A percentile compares a stretch with the other conserved stretches of the same genome.
Conservation (phyloP, 2,797 vertebrate genomes). For the Lateolabrax maculatus region DNA sequence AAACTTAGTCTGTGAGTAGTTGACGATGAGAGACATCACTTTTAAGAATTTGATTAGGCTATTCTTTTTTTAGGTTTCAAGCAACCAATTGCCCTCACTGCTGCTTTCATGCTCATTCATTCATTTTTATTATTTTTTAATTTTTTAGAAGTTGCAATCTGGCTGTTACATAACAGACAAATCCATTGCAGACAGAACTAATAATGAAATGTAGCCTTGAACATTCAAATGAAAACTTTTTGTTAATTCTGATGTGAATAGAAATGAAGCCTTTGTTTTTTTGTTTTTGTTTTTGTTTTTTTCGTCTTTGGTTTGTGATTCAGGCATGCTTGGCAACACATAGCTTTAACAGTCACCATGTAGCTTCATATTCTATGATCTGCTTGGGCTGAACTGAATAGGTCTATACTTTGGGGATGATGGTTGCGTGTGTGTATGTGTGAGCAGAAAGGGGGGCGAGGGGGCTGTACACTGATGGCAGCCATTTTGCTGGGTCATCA, state of each 20-base stretch:
- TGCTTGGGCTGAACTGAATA: slow-evolving; percentile 18
- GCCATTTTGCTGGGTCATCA: slow-evolving; percentile 70
- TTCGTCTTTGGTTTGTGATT: slow-evolving; percentile 1
- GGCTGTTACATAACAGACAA: background rate
- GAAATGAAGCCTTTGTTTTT: slow-evolving; percentile 15
- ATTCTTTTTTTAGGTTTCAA: background rate
- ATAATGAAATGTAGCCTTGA: slow-evolving; percentile 33
- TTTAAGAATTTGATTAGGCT: slow-evolving; percentile 6
- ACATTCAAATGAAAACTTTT: slow-evolving; percentile 24
- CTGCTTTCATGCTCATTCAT: background rate
- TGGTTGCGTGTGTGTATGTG: background rate
- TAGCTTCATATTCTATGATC: slow-evolving; percentile 14
- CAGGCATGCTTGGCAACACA: background rate
- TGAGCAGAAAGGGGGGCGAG: background rate
- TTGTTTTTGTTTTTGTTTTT: background rate
- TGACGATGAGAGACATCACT: background rate
- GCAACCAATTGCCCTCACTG: background rate
- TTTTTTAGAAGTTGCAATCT: slow-evolving; percentile 2
- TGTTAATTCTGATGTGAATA: slow-evolving; percentile 35
- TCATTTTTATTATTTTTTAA: background rate
- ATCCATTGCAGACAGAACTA: slow-evolving; percentile 9
- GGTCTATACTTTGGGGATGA: background rate
- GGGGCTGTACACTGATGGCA: slow-evolving; percentile 9
- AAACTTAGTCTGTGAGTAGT: background rate
- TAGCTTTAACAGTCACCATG: background rate